These are phyloP conservation scores for Melanotaenia pygmaea DNA, from an alignment of 2,797 vertebrate genomes.

Conservation along the genomic window DNA sequence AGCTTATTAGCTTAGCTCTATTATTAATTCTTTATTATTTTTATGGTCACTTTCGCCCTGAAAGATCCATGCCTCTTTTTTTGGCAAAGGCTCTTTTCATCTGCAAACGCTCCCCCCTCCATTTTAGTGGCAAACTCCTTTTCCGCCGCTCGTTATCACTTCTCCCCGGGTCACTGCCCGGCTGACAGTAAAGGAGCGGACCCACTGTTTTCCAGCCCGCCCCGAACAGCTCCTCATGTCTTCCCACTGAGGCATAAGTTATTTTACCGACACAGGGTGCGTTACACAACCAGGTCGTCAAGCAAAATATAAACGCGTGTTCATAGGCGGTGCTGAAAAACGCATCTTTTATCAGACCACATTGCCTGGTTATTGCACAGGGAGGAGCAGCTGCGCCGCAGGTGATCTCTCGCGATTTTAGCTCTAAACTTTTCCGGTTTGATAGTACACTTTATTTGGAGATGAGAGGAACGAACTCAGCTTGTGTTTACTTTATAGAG, in stretches of 20 bases:
- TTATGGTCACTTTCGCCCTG: too few species aligned
- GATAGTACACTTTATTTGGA: background rate
- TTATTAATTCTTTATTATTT: too few species aligned
- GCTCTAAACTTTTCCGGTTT: background rate
- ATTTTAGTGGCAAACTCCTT: too few species aligned
- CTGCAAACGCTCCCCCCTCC: too few species aligned
- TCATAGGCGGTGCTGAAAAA: constrained; percentile 41
- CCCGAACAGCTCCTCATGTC: constrained; percentile 3
- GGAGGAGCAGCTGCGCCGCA: background rate
- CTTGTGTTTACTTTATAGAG: constrained; percentile 79
- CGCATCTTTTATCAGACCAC: constrained; percentile 19
- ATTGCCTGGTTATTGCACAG: constrained; percentile 3
- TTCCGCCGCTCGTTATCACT: too few species aligned
- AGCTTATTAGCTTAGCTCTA: too few species aligned
- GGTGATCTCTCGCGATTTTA: background rate
- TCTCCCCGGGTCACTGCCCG: too few species aligned
- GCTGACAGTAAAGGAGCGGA: too few species aligned
- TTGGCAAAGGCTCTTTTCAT: too few species aligned
- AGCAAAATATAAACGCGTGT: constrained; percentile 78
- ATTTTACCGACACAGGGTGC: constrained; percentile 18
- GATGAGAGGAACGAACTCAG: constrained; percentile 24
- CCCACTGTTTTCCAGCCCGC: constrained; percentile 24
- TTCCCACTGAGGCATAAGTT: constrained; percentile 31
- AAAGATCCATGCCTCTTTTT: too few species aligned
- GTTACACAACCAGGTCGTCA: constrained; percentile 65